Evolutionary conservation across 2,888 invertebrate species (phyloP), one percentile per base, ranked within the genome.

Genomic region (Thyatira batis): DNA sequence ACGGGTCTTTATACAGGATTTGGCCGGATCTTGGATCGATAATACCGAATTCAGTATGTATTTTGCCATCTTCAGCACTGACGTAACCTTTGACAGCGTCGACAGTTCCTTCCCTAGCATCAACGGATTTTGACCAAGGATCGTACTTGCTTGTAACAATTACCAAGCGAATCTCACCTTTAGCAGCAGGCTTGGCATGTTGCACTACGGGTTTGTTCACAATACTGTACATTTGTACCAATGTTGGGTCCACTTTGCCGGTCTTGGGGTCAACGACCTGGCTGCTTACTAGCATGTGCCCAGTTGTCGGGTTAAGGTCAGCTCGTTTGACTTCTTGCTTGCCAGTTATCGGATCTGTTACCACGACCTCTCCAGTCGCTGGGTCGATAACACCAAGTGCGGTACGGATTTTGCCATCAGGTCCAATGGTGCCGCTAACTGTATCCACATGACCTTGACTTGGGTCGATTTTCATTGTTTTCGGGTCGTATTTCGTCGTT

Each of bases 381-480:
- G 94, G 94, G 68, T 95, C 95, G 25, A 95, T 91, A 39, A 93
- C 85, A 11, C 95, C 95, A 53, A 95, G 92, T 69, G 95, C 95
- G 5, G 95, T 95, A 28, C 84, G 82, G 54, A 92, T 91, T 67
- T 85, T 92, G 23, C 92, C 92, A 70, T 92, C 91, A 25, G 88
- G 73, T 11, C 86, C 93, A 3, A 94, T 85, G 21, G 91, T 89
- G 43, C 94, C 95, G 65, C 93, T 94, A 62, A 95, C 94, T 23
- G 93, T 93, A 52, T 92, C 92, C 1, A 92, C 84, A 46, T 82
- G 79, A 21, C 86, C 85, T 74, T 86, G 84, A 52, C 80, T 87
- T 11, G 89, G 85, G 56, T 92, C 91, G 28, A 92, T 84, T 64
- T 87, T 92, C 65, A 80, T 89, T 0, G 88, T 88, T 56, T 92